Evolutionary conservation across 1,140 invertebrate species (phyloP), one percentile per base, ranked within the genome.

Genomic region (Octopus bimaculoides): DNA sequence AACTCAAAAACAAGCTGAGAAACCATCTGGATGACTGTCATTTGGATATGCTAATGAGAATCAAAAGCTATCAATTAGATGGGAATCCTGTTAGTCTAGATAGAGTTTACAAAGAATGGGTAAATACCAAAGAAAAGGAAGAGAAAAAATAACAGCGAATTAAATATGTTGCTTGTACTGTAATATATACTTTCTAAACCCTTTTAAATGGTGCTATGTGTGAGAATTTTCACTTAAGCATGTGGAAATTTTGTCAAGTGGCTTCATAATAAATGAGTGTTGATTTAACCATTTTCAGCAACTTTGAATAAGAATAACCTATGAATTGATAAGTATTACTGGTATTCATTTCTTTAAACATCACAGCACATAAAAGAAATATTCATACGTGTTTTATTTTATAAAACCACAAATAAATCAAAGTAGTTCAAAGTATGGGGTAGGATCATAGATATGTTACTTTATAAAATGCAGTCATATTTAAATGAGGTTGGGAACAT

Each of bases 11-110:
- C 61, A 66, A 66, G 61, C 61, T 66, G 61, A 66, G 61, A 66
- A 66, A 66, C 61, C n/a, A n/a, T 66, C n/a, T 66, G n/a, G 61
- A n/a, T 66, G 61, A 66, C 12, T 66, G 61, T 66, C 61, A 66
- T 66, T 66, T 66, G 61, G 61, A 66, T 66, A 66, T 66, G 61
- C 61, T 66, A n/a, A 66, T 66, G 61, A 66, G 61, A 66, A 66
- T 66, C n/a, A 66, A 66, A 66, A n/a, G 61, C 61, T 66, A 66
- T 66, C 61, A 66, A 66, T 66, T 66, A n/a, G 61, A 66, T 66
- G 61, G 61, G 3, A n/a, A n/a, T 66, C n/a, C n/a, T 66, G n/a
- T 14, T 66, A 66, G 61, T 66, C 61, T 66, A 14, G 12, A 66
- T 66, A 66, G 61, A 66, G 61, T 14, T 66, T 66, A 66, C 61